A percentile compares a stretch with the other conserved stretches of the same genome.
These are phyloP conservation scores for Somateria mollissima DNA, from an alignment of 2,797 vertebrate genomes.

Conservation along the genomic window DNA sequence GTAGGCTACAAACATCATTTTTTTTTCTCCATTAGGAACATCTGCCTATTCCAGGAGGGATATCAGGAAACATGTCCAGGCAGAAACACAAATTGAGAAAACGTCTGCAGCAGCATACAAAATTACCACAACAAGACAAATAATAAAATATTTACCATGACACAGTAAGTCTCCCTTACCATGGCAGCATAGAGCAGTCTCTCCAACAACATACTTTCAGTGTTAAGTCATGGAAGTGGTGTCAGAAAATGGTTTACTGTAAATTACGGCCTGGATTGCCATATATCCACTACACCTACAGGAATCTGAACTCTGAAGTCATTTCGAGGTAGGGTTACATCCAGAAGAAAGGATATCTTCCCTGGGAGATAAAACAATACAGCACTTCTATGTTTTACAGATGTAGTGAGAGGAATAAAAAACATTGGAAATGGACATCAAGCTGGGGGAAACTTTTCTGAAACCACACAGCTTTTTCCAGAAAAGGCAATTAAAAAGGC, in stretches of 20 bases:
- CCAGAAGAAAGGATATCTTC: slow-evolving; percentile 66
- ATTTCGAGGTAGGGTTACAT: slow-evolving; percentile 67
- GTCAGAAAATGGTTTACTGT: slow-evolving; percentile 61
- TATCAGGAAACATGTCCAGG: slow-evolving; percentile 30
- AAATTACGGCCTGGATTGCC: slow-evolving; percentile 61
- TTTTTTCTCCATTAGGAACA: slow-evolving; percentile 62
- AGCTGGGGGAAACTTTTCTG: not conserved
- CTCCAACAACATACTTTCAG: slow-evolving; percentile 37
- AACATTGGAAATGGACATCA: slow-evolving; percentile 19
- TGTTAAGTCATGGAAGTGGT: slow-evolving; percentile 55
- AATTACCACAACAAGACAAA: slow-evolving; percentile 59
- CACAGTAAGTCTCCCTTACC: slow-evolving; percentile 28
- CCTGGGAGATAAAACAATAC: slow-evolving; percentile 72
- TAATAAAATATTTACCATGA: slow-evolving; percentile 58
- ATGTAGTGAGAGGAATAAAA: slow-evolving; percentile 34
- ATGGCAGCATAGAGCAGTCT: slow-evolving; percentile 14
- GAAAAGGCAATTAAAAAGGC: slow-evolving; percentile 34
- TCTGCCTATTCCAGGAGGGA: slow-evolving; percentile 54
- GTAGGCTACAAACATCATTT: not conserved
- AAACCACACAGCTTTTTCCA: slow-evolving; percentile 39
- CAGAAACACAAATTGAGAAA: slow-evolving; percentile 50
- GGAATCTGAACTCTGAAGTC: slow-evolving; percentile 71
- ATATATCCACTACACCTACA: slow-evolving; percentile 72
- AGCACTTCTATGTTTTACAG: slow-evolving; percentile 66
- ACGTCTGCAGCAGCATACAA: not conserved